phyloP scores from a whole-genome alignment of 2,888 invertebrate genomes.

The Tenthredo scrophulariae region DNA sequence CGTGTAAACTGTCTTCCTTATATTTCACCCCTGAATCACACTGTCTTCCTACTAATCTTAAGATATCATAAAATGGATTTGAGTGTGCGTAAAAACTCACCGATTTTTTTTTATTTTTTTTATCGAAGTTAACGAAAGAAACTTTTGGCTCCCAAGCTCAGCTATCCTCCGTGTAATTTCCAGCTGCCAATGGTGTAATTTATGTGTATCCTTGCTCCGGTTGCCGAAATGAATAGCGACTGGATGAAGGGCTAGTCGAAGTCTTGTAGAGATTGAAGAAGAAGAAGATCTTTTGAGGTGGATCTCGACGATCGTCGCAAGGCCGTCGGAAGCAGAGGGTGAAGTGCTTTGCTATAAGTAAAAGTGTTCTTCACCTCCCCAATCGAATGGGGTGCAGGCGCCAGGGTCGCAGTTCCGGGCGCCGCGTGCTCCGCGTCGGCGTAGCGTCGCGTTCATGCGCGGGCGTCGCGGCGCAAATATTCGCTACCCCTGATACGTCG shows the following conservation, averaged over 20 bases:
- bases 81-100: conserved; percentile 17
- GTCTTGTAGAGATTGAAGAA: conserved; percentile 4
- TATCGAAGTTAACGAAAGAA: neutral
- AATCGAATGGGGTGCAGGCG: conserved; percentile 66
- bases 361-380: conserved; percentile 69
- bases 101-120: neutral
- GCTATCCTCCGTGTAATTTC: neutral
- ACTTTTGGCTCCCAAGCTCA: neutral
- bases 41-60: neutral
- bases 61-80: neutral
- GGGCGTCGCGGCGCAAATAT: conserved; percentile 66
- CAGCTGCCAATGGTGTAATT: neutral
- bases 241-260: neutral
- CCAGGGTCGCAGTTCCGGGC: conserved; percentile 66
- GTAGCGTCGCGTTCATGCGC: conserved; percentile 69
- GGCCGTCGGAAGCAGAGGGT: conserved; percentile 57
- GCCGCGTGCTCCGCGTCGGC: conserved; percentile 68
- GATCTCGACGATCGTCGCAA: conserved; percentile 19
- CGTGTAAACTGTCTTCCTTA: neutral
- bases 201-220: neutral
- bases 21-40: neutral
- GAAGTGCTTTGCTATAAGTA: conserved; percentile 62
- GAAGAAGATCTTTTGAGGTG: conserved; percentile 1
- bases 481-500: conserved; percentile 51
- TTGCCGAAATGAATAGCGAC: neutral